Percentiles rank a stretch among this genome's conserved stretches.
Evolutionary conservation across 2,888 invertebrate genomes (phyloP).

Genomic region (Calephelis perditalis): DNA sequence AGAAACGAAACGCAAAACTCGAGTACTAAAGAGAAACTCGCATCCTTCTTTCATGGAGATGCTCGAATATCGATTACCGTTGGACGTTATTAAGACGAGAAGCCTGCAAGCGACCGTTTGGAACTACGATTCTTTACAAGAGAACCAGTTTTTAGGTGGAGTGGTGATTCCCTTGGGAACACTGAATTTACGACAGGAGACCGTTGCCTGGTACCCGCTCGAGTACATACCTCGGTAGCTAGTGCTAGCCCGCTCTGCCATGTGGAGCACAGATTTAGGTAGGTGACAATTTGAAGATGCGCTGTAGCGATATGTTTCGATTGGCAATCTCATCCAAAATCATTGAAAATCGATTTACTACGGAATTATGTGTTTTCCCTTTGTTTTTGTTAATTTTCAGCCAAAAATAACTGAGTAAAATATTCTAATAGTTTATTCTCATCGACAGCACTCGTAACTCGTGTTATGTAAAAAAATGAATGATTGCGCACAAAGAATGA

Average conservation of each 20-base stretch:
- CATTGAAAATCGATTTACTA: too few relatives aligned
- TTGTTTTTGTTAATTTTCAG: too few relatives aligned
- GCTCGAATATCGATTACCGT: constrained; percentile 92
- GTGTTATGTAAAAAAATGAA: too few relatives aligned
- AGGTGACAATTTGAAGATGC: constrained; percentile 10
- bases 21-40: constrained; percentile 93
- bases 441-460: too few relatives aligned
- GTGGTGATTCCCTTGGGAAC: constrained; percentile 87
- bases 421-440: too few relatives aligned
- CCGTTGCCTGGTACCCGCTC: constrained; percentile 91
- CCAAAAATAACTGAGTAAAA: too few relatives aligned
- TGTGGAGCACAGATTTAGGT: constrained; percentile 45
- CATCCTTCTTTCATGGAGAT: constrained; percentile 99
- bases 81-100: constrained; percentile 86
- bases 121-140: constrained; percentile 95
- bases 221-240: constrained; percentile 73
- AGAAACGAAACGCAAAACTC: constrained; percentile 96
- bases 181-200: constrained; percentile 86
- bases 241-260: constrained; percentile 50
- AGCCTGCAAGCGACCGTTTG: constrained; percentile 95
- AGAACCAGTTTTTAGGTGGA: constrained; percentile 97
- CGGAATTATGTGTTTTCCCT: too few relatives aligned
- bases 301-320: background rate
- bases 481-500: too few relatives aligned
- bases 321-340: too few relatives aligned